Evolutionary conservation across 2,113 vertebrate species (phyloP).

Genomic region (Enhydra lutris): DNA sequence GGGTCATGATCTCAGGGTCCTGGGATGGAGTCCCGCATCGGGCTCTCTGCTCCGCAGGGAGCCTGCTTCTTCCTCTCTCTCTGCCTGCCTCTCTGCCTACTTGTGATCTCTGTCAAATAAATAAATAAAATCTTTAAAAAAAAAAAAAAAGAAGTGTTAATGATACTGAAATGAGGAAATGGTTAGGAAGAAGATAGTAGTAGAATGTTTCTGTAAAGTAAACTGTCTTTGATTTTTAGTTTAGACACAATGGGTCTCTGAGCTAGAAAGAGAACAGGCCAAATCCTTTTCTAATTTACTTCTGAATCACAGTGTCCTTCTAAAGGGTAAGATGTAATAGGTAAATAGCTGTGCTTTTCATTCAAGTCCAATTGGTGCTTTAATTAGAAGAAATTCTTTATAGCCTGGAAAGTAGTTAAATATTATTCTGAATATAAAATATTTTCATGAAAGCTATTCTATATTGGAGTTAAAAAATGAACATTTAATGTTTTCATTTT

Average conservation of each 20-base stretch:
- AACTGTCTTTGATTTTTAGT: neutral
- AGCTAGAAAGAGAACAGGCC: neutral
- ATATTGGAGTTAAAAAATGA: neutral
- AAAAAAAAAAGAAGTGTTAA: neutral
- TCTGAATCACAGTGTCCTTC: neutral
- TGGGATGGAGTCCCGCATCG: no score
- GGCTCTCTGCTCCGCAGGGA: no score
- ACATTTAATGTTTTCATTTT: neutral
- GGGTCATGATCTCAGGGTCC: no score
- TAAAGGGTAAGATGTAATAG: neutral
- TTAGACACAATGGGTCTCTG: neutral
- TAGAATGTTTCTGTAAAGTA: neutral
- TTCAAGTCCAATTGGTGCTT: neutral
- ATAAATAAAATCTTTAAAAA: no score
- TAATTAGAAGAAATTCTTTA: slow-evolving; percentile 20
- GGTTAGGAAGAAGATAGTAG: neutral
- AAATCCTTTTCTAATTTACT: neutral
- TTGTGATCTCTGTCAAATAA: no score
- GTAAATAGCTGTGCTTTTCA: neutral
- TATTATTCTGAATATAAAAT: slow-evolving; percentile 2
- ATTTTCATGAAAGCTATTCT: neutral
- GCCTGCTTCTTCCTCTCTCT: no score
- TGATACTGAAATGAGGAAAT: neutral
- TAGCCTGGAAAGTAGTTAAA: neutral
- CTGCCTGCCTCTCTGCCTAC: no score